phyloP scores from a whole-genome alignment of 1,140 invertebrate species.

The Anthonomus grandis region DNA sequence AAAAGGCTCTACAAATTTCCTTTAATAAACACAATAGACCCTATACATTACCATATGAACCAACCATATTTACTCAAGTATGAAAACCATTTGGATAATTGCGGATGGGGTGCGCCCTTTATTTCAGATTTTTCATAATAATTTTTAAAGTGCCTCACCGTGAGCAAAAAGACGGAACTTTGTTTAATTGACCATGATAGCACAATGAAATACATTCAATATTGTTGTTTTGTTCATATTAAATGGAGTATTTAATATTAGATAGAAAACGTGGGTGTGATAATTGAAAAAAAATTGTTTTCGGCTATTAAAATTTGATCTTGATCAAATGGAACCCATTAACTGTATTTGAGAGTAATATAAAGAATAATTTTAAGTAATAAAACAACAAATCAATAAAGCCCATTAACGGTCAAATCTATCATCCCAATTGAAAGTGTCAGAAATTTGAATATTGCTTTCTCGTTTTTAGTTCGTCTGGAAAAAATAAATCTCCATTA shows the following conservation, averaged over 20 bases:
- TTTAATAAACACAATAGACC: conserved; percentile 10
- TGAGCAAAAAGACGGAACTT: background rate
- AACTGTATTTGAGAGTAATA: too few relatives aligned
- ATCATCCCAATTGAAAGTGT: conserved; percentile 9
- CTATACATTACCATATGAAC: conserved; percentile 17
- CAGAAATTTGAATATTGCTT: conserved; percentile 6
- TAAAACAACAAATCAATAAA: background rate
- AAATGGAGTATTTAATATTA: too few relatives aligned
- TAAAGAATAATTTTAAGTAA: too few relatives aligned
- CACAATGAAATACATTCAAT: background rate
- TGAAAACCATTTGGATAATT: conserved; percentile 21
- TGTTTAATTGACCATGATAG: background rate
- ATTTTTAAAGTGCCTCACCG: background rate
- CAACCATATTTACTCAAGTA: conserved; percentile 18
- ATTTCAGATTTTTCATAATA: conserved; percentile 18
- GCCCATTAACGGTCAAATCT: background rate
- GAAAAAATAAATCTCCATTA: conserved; percentile 22
- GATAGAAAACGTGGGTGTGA: too few relatives aligned
- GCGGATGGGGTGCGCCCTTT: conserved; percentile 17
- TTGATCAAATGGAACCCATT: too few relatives aligned
- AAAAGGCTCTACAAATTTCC: conserved; percentile 11
- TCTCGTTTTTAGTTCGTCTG: conserved; percentile 15
- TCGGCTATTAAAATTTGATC: too few relatives aligned
- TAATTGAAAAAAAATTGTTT: too few relatives aligned
- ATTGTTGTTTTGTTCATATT: too few relatives aligned